A percentile compares a stretch with the other conserved stretches of the same genome.
Evolutionary conservation across 2,113 vertebrate species (phyloP).

Genomic region (Dicentrarchus labrax): DNA sequence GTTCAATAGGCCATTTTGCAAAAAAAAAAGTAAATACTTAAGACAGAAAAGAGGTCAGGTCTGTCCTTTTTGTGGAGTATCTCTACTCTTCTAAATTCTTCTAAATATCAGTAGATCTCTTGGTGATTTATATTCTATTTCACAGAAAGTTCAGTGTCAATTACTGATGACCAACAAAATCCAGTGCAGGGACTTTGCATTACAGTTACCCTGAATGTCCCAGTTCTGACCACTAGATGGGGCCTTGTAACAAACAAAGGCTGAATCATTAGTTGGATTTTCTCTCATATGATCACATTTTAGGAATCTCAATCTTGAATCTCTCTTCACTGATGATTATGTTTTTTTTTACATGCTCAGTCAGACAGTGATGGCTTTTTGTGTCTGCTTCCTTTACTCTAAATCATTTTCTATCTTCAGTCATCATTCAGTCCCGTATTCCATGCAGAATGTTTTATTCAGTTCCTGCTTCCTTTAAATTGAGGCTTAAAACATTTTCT

Average conservation of each 20-base stretch:
- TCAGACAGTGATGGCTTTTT: background rate
- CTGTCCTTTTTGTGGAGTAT: too few species aligned
- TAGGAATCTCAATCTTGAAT: background rate
- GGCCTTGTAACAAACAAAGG: constrained; percentile 20
- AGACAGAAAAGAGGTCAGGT: background rate
- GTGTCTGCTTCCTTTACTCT: background rate
- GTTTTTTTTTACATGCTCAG: background rate
- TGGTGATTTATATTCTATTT: background rate
- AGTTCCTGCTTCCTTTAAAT: background rate
- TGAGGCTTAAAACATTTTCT: background rate
- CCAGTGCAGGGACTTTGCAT: background rate
- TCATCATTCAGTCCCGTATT: background rate
- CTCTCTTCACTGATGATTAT: background rate
- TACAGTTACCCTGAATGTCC: background rate
- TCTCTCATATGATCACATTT: background rate
- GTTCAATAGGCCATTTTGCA: background rate
- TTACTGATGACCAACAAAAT: background rate
- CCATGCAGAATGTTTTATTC: background rate
- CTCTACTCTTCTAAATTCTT: background rate
- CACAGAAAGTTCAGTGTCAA: background rate
- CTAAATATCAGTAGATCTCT: too few species aligned
- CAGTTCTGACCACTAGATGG: constrained; percentile 62
- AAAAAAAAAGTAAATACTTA: background rate
- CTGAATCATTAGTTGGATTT: background rate
- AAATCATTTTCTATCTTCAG: background rate